Conservation (phyloP, 2,797 vertebrate species). For the Gouania willdenowi region DNA sequence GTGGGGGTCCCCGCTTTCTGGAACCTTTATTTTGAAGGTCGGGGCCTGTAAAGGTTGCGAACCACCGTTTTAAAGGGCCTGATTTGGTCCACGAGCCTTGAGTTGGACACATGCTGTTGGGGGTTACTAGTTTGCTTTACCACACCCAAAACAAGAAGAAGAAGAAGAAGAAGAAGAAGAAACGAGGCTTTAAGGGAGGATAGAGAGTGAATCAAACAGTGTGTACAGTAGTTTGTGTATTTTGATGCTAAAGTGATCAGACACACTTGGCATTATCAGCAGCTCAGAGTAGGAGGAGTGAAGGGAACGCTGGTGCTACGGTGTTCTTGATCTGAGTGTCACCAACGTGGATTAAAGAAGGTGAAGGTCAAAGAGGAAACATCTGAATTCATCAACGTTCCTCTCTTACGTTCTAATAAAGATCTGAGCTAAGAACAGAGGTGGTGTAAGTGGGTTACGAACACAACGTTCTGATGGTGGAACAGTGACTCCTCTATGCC, state of each 20-base stretch:
- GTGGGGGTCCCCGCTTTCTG: too few species aligned
- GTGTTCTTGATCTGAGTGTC: slow-evolving; percentile 76
- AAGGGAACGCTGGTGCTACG: slow-evolving; percentile 47
- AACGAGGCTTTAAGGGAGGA: slow-evolving; percentile 19
- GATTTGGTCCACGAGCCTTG: too few species aligned
- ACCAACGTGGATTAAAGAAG: slow-evolving; percentile 77
- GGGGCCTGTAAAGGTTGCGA: too few species aligned
- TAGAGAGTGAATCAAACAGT: too few species aligned
- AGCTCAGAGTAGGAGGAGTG: slow-evolving; percentile 28
- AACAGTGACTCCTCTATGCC: slow-evolving; percentile 51
- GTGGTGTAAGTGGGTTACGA: slow-evolving; percentile 12
- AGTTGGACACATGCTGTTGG: too few species aligned
- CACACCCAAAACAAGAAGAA: slow-evolving; percentile 12
- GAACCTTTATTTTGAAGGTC: too few species aligned
- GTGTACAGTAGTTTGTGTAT: too few species aligned
- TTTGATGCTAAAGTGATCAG: slow-evolving; percentile 75
- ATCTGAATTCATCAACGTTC: slow-evolving; percentile 51
- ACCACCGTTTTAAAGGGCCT: slow-evolving; percentile 52
- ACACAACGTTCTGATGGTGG: slow-evolving; percentile 1
- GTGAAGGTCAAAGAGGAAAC: slow-evolving; percentile 74
- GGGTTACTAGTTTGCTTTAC: too few species aligned
- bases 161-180: neutral
- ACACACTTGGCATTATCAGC: slow-evolving; percentile 76
- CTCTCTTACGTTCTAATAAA: slow-evolving; percentile 14
- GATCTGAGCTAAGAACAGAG: slow-evolving; percentile 14